These are phyloP conservation scores for Sebastes steindachneri DNA, from an alignment of 2,797 vertebrate species.

Conservation along the genomic window DNA sequence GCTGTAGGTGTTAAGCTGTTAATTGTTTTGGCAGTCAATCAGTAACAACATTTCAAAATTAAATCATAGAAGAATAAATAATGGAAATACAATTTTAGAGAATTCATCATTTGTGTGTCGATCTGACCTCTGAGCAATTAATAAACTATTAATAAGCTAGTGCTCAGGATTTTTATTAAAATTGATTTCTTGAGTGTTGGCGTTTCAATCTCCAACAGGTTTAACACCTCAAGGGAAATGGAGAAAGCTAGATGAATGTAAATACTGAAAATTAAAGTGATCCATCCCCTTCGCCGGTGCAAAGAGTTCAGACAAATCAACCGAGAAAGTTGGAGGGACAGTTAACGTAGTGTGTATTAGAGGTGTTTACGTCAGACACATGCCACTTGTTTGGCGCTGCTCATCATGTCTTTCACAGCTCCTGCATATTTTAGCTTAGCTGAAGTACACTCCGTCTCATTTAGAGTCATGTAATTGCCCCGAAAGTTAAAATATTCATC, in stretches of 20 bases:
- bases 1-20: neutral
- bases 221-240: neutral
- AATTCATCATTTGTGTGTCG: neutral
- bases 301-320: slow-evolving; percentile 7
- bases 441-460: slow-evolving; percentile 65
- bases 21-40: neutral
- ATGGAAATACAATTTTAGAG: neutral
- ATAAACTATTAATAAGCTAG: neutral
- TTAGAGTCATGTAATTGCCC: slow-evolving; percentile 75
- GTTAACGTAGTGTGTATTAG: neutral
- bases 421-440: slow-evolving; percentile 66
- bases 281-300: neutral
- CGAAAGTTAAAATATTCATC: slow-evolving; percentile 81
- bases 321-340: neutral
- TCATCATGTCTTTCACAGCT: slow-evolving; percentile 63
- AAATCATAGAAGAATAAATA: neutral
- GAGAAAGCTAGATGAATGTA: neutral
- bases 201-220: neutral
- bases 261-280: neutral
- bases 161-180: neutral
- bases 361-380: slow-evolving; percentile 33
- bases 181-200: neutral
- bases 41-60: neutral
- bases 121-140: neutral
- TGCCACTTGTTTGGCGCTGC: slow-evolving; percentile 44